A percentile compares a stretch with the other conserved stretches of the same genome.
These are phyloP conservation scores for Leptosomus discolor DNA, from an alignment of 2,113 vertebrate species.

Conservation along the genomic window DNA sequence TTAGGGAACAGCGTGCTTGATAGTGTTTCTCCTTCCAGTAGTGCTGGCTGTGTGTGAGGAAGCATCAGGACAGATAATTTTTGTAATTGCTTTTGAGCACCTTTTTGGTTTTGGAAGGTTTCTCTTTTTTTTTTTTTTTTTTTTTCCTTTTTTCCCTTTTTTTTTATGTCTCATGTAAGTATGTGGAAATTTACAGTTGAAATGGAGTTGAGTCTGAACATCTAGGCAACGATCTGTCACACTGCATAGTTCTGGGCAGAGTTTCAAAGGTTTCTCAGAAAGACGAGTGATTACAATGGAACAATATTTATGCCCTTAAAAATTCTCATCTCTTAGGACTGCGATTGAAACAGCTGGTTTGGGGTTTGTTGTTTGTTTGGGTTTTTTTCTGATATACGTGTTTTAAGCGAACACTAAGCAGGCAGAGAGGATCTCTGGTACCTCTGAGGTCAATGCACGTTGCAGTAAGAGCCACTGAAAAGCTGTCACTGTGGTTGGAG, in stretches of 20 bases:
- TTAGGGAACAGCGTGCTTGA: neutral
- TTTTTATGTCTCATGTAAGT: neutral
- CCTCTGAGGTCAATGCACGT: neutral
- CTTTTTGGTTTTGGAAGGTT: neutral
- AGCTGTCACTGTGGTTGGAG: neutral
- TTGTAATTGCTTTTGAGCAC: neutral
- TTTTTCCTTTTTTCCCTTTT: neutral
- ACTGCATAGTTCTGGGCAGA: neutral
- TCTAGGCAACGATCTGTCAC: neutral
- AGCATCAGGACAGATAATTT: neutral
- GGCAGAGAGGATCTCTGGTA: neutral
- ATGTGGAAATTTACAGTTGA: neutral
- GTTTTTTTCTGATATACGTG: accelerated
- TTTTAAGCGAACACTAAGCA: neutral
- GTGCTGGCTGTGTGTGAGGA: neutral
- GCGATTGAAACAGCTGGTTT: neutral
- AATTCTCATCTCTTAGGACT: neutral
- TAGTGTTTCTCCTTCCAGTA: neutral
- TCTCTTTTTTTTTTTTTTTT: too few species aligned
- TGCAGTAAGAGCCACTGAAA: neutral
- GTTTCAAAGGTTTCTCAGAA: neutral
- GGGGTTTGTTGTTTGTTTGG: too few species aligned
- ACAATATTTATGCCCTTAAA: neutral
- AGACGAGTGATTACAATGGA: neutral
- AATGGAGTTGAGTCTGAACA: neutral